phyloP scores from a whole-genome alignment of 2,888 invertebrate genomes.

The Scaptodrosophila latifasciaeformis region DNA sequence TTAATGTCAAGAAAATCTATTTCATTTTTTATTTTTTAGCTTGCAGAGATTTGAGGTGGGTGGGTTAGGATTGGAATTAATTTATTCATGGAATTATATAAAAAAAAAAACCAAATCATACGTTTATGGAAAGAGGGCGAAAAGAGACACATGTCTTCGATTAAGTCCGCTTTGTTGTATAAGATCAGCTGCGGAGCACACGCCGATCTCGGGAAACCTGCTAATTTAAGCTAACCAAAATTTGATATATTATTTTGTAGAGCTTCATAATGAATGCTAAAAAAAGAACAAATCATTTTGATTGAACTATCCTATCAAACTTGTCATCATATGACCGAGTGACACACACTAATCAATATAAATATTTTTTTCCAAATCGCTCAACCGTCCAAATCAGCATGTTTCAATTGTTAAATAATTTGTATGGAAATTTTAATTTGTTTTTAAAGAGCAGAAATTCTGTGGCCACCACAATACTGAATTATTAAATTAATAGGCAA shows the following conservation, averaged over 20 bases:
- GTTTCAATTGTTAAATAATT: too few relatives aligned
- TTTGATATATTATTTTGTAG: slow-evolving; percentile 22
- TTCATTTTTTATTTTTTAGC: too few relatives aligned
- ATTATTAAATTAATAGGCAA: too few relatives aligned
- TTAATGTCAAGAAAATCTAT: too few relatives aligned
- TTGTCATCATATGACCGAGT: slow-evolving; percentile 21
- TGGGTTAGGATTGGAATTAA: neutral
- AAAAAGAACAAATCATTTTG: neutral
- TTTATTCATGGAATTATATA: neutral
- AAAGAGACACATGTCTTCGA: slow-evolving; percentile 32
- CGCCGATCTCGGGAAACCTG: too few relatives aligned
- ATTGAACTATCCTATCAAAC: too few relatives aligned
- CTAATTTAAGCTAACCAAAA: slow-evolving; percentile 43
- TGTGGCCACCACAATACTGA: too few relatives aligned
- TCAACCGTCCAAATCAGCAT: too few relatives aligned
- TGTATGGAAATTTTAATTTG: too few relatives aligned
- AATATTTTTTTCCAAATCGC: too few relatives aligned
- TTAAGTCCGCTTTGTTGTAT: slow-evolving; percentile 19
- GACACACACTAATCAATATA: neutral
- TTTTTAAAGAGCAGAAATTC: too few relatives aligned
- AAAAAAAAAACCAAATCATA: neutral
- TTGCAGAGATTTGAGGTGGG: neutral
- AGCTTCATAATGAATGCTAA: neutral
- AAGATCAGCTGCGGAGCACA: slow-evolving; percentile 9
- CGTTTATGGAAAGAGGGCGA: neutral